Conservation (phyloP, 2,888 invertebrate genomes). For the Zaprionus lineosus region DNA sequence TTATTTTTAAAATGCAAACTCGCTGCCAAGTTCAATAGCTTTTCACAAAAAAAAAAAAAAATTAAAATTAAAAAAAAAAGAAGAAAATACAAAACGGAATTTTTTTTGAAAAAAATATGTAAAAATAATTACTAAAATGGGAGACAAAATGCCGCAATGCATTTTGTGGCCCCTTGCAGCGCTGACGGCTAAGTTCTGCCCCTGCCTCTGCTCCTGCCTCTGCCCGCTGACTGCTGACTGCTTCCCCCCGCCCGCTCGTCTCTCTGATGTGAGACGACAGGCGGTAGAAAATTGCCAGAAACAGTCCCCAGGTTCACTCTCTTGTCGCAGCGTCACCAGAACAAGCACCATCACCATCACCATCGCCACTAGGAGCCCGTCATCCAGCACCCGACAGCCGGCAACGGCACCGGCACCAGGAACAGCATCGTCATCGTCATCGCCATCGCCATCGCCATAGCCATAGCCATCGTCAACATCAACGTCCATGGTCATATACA, state of each 20-base stretch:
- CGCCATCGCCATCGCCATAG: no score
- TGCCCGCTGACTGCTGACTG: conserved; percentile 6
- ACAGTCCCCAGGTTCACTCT: conserved; percentile 1
- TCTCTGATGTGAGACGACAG: conserved; percentile 8
- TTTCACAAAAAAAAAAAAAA: conserved; percentile 30
- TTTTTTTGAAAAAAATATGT: conserved; percentile 37
- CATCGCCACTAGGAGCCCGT: no score
- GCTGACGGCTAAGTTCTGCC: conserved; percentile 14
- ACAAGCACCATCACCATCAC: not conserved
- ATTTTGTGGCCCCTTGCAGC: conserved; percentile 58
- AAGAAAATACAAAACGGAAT: conserved; percentile 13
- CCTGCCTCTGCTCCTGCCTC: not conserved
- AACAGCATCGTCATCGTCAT: not conserved
- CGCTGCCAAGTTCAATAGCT: conserved; percentile 78
- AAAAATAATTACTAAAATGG: conserved; percentile 64
- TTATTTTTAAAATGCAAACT: conserved; percentile 66
- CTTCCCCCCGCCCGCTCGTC: not conserved
- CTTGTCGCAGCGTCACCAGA: not conserved
- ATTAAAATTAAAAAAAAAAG: not conserved
- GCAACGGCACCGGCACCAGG: not conserved
- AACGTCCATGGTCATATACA: conserved; percentile 13
- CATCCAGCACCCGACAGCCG: no score
- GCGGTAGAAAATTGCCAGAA: conserved; percentile 26
- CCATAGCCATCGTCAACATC: conserved; percentile 16
- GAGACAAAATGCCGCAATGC: conserved; percentile 56